These are phyloP conservation scores for Macquaria ambigua DNA, from an alignment of 2,113 vertebrate genomes.

Conservation along the genomic window DNA sequence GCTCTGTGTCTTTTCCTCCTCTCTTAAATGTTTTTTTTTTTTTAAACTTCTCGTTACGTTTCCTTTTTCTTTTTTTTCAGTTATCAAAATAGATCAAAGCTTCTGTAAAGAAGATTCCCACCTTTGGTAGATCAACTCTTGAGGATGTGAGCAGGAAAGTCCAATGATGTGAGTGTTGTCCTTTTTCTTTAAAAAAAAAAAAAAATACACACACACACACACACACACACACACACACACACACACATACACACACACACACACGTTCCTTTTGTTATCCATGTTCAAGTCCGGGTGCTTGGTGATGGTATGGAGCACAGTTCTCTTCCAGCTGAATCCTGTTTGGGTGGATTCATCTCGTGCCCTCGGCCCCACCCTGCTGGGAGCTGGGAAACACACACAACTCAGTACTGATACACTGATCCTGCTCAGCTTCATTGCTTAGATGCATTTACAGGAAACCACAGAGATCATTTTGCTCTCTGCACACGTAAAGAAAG, in stretches of 20 bases:
- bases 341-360: conserved; percentile 63
- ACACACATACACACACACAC: conserved; percentile 37
- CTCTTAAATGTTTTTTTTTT: conserved; percentile 53
- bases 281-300: conserved; percentile 75
- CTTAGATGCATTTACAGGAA: not conserved
- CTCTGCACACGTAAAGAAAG: not conserved
- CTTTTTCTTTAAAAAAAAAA: conserved; percentile 64
- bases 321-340: conserved; percentile 69
- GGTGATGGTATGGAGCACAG: conserved; percentile 62
- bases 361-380: conserved; percentile 58
- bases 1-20: conserved; percentile 76
- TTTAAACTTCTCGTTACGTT: conserved; percentile 55
- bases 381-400: conserved; percentile 52
- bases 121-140: conserved; percentile 84
- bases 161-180: conserved; percentile 72
- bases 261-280: conserved; percentile 81
- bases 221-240: conserved; percentile 9
- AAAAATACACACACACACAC: not conserved
- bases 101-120: conserved; percentile 78
- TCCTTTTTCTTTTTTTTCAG: conserved; percentile 63
- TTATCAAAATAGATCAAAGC: conserved; percentile 85
- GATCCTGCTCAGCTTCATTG: not conserved
- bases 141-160: conserved; percentile 77
- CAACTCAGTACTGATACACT: not conserved
- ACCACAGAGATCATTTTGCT: not conserved